Evolutionary conservation across 2,113 vertebrate genomes (phyloP).

Genomic region (Nerophis lumbriciformis): DNA sequence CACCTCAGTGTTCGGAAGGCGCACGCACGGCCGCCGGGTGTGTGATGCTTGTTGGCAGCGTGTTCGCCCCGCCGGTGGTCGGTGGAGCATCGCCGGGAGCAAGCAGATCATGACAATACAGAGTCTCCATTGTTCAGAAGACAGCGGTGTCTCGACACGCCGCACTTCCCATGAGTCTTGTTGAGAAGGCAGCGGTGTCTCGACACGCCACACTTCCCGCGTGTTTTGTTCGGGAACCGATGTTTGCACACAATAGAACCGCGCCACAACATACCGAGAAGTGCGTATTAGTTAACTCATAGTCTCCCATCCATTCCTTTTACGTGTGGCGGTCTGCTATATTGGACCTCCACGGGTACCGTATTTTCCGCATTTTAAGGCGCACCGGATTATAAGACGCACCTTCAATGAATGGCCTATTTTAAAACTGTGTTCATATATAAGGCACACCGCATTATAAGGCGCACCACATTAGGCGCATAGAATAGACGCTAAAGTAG

Average conservation of each 20-base stretch:
- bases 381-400: no score
- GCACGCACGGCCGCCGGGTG: slow-evolving; percentile 12
- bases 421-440: no score
- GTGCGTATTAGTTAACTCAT: not conserved
- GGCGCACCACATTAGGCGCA: no score
- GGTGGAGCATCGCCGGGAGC: slow-evolving; percentile 17
- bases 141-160: slow-evolving; percentile 22
- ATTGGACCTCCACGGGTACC: no score
- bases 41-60: slow-evolving; percentile 22
- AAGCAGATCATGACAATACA: slow-evolving; percentile 45
- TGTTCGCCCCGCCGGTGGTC: slow-evolving; percentile 41
- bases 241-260: slow-evolving; percentile 1
- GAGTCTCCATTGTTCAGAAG: slow-evolving; percentile 45
- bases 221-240: slow-evolving; percentile 7
- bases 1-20: slow-evolving; percentile 8
- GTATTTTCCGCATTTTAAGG: no score
- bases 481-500: no score
- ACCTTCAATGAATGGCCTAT: no score
- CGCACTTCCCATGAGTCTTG: slow-evolving; percentile 19
- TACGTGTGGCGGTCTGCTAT: no score
- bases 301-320: not conserved
- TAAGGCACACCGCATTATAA: no score
- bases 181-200: slow-evolving; percentile 15
- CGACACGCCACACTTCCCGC: slow-evolving; percentile 21
- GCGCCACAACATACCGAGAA: no score